Percentiles rank a stretch among this genome's conserved stretches.
phyloP scores from a whole-genome alignment of 2,888 invertebrate species.

The Hirtodrosophila cameraria region DNA sequence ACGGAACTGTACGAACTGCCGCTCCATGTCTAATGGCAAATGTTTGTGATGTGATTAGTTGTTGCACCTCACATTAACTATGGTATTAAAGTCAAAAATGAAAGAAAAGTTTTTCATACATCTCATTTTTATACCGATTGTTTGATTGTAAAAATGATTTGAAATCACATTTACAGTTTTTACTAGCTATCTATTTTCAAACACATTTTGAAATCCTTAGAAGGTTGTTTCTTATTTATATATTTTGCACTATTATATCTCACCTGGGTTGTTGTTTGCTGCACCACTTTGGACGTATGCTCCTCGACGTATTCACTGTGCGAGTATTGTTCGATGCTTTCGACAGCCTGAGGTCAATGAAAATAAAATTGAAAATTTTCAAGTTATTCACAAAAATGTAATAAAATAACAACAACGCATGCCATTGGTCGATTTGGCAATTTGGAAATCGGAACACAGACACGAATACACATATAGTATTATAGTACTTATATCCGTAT shows the following conservation, averaged over 20 bases:
- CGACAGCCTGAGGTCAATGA: slow-evolving; percentile 83
- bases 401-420: slow-evolving; percentile 34
- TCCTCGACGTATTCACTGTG: slow-evolving; percentile 82
- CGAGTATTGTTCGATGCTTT: slow-evolving; percentile 83
- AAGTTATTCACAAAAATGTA: slow-evolving; percentile 25
- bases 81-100: no score
- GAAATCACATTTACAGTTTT: no score
- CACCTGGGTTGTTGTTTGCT: slow-evolving; percentile 82
- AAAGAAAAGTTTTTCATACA: no score
- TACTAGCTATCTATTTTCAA: no score
- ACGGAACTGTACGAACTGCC: no score
- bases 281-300: slow-evolving; percentile 82
- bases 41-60: no score
- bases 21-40: no score
- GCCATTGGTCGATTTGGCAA: slow-evolving; percentile 44
- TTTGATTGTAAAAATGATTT: no score
- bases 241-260: slow-evolving; percentile 14
- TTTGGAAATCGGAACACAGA: slow-evolving; percentile 46
- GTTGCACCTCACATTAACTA: no score
- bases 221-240: background rate
- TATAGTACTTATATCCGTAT: slow-evolving; percentile 40
- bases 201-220: no score
- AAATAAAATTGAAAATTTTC: slow-evolving; percentile 60
- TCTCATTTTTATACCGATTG: no score
- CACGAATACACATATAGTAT: slow-evolving; percentile 6